These are phyloP conservation scores for Dasyornis broadbenti DNA, from an alignment of 2,113 vertebrate species.

Conservation along the genomic window DNA sequence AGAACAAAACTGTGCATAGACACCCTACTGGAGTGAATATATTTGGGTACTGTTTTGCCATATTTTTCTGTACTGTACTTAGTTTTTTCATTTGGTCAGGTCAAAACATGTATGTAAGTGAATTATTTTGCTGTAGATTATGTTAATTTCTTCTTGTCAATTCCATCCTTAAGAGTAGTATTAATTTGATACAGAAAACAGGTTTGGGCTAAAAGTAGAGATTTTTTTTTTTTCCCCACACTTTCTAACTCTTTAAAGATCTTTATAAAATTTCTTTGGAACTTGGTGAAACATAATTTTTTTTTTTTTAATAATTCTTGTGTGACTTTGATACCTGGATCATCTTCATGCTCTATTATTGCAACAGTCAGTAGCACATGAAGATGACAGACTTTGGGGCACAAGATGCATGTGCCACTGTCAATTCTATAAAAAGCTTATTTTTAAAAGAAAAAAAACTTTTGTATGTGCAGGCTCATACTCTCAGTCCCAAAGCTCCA, in stretches of 20 bases:
- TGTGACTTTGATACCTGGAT: neutral
- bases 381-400: neutral
- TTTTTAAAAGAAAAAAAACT: neutral
- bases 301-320: neutral
- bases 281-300: neutral
- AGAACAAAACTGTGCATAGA: neutral
- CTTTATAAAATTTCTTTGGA: neutral
- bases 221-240: neutral
- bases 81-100: neutral
- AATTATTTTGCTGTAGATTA: neutral
- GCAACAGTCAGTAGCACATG: neutral
- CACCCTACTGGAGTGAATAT: neutral
- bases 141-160: neutral
- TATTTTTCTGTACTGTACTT: neutral
- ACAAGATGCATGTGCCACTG: neutral
- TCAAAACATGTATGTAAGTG: neutral
- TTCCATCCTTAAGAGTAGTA: neutral
- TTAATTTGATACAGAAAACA: neutral
- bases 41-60: neutral
- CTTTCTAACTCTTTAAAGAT: neutral
- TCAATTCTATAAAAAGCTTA: neutral
- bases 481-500: neutral
- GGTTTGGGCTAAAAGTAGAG: neutral
- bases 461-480: neutral
- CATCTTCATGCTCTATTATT: neutral